Percentiles rank a stretch among this genome's conserved stretches.
Conservation (phyloP, 2,888 invertebrate species). For the Pomacea canaliculata region DNA sequence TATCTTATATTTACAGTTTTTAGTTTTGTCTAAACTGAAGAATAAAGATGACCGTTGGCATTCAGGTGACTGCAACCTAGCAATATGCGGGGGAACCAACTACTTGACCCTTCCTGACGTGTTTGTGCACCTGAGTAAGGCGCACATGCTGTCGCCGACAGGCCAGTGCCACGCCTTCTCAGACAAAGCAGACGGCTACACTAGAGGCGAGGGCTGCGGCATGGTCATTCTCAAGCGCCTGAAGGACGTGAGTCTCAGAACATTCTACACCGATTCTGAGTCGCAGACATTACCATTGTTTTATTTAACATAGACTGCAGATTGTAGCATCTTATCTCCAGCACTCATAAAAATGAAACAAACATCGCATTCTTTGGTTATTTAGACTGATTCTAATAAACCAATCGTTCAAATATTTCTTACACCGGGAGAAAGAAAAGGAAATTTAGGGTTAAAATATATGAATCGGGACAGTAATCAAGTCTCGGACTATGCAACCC, state of each 20-base stretch:
- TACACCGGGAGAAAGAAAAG: too few relatives aligned
- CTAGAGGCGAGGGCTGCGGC: conserved; percentile 52
- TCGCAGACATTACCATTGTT: background rate
- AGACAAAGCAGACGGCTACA: conserved; percentile 48
- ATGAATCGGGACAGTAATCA: too few relatives aligned
- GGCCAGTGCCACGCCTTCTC: conserved; percentile 50
- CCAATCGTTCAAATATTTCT: too few relatives aligned
- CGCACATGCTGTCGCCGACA: conserved; percentile 48
- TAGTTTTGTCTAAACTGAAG: too few relatives aligned
- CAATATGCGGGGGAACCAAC: conserved; percentile 53
- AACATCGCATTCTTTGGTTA: background rate
- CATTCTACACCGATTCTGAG: background rate
- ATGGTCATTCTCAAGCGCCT: conserved; percentile 46
- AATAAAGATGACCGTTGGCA: too few relatives aligned
- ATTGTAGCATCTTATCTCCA: background rate
- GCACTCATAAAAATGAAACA: background rate
- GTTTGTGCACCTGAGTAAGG: conserved; percentile 46
- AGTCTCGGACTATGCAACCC: too few relatives aligned
- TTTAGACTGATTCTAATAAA: too few relatives aligned
- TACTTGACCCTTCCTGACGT: conserved; percentile 46
- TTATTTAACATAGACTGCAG: background rate
- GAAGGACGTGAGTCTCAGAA: conserved; percentile 33
- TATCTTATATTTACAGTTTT: background rate
- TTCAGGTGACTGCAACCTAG: conserved; percentile 44
- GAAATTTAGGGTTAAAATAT: too few relatives aligned